A percentile compares a stretch with the other conserved stretches of the same genome.
These are phyloP conservation scores for Cyphomyrus discorhynchus DNA, from an alignment of 2,113 vertebrate genomes.

Conservation along the genomic window DNA sequence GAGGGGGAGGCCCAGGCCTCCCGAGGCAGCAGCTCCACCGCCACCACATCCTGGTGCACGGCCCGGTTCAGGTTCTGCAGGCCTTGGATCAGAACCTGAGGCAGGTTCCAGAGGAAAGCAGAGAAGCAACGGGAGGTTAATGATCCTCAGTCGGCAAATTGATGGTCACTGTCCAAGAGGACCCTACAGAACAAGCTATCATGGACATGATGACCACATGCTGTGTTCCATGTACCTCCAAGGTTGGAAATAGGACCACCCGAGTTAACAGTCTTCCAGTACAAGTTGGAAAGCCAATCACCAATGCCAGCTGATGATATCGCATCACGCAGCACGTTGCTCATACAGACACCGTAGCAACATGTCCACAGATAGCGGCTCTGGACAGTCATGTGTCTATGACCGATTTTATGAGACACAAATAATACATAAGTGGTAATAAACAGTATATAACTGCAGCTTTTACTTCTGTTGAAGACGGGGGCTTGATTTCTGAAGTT, in stretches of 20 bases:
- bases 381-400: not conserved
- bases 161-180: not conserved
- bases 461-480: not conserved
- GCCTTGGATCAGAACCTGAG: constrained; percentile 84
- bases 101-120: not conserved
- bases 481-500: not conserved
- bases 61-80: constrained; percentile 87
- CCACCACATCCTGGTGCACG: constrained; percentile 87
- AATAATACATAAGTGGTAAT: not conserved
- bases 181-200: not conserved
- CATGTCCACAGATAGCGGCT: not conserved
- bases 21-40: constrained; percentile 74
- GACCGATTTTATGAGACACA: not conserved
- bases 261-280: not conserved
- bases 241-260: not conserved
- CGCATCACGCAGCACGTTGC: not conserved
- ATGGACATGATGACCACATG: not conserved
- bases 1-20: constrained; percentile 79
- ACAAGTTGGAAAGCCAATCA: not conserved
- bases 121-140: too few species aligned
- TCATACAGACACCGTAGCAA: not conserved
- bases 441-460: not conserved
- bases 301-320: not conserved
- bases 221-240: not conserved
- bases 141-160: not conserved